Evolutionary conservation across 1,140 invertebrate genomes (phyloP).

Genomic region (Drosophila tropicalis): DNA sequence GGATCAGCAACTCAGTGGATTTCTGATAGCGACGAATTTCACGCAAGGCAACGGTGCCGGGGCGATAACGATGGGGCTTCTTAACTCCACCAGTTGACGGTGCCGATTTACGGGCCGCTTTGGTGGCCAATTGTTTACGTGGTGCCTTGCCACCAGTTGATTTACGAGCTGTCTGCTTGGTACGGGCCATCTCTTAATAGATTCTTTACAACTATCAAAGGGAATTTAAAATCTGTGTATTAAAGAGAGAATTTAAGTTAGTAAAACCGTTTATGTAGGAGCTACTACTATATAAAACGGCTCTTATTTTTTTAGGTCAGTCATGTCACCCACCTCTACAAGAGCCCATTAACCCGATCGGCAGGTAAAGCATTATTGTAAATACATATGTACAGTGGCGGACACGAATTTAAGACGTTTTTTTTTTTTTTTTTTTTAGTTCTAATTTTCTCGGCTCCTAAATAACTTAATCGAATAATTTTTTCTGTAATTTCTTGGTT

Average conservation of each 20-base stretch:
- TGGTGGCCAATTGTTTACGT: conserved; percentile 93
- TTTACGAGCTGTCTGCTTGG: conserved; percentile 94
- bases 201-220: neutral
- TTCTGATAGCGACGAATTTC: conserved; percentile 95
- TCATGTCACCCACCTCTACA: too few relatives aligned
- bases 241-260: neutral
- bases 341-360: too few relatives aligned
- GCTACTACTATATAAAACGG: neutral
- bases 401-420: too few relatives aligned
- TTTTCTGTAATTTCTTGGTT: too few relatives aligned
- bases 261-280: too few relatives aligned
- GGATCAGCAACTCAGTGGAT: conserved; percentile 91
- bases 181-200: conserved; percentile 87
- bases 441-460: too few relatives aligned
- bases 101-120: conserved; percentile 90
- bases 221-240: neutral
- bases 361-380: too few relatives aligned
- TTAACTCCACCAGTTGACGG: conserved; percentile 90
- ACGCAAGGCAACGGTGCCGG: conserved; percentile 93
- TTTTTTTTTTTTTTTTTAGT: too few relatives aligned
- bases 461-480: too few relatives aligned
- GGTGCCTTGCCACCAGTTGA: conserved; percentile 94
- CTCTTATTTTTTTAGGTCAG: too few relatives aligned
- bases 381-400: too few relatives aligned
- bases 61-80: conserved; percentile 90